Evolutionary conservation across 2,888 invertebrate genomes (phyloP).

Genomic region (Chesias legatella): DNA sequence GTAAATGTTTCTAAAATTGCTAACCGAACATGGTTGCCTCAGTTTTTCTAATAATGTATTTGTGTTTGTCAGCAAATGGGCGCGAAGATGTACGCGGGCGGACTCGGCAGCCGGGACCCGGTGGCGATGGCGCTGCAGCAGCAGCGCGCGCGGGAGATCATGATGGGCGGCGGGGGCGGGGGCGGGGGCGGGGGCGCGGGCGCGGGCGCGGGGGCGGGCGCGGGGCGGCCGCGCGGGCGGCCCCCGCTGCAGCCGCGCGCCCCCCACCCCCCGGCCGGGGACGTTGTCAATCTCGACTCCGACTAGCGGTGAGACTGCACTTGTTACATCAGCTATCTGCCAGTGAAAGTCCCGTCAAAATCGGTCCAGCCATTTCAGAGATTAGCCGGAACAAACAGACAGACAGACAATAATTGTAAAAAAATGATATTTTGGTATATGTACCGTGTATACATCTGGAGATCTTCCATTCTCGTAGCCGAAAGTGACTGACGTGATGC

Average conservation of each 20-base stretch:
- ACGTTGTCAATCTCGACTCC: slow-evolving; percentile 70
- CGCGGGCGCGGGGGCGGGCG: slow-evolving; percentile 15
- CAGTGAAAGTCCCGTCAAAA: too few species aligned
- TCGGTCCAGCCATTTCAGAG: too few species aligned
- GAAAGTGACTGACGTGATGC: too few species aligned
- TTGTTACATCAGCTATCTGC: too few species aligned
- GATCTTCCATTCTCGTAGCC: too few species aligned
- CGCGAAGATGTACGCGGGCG: slow-evolving; percentile 75
- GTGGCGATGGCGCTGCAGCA: slow-evolving; percentile 75
- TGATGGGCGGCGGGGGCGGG: slow-evolving; percentile 47
- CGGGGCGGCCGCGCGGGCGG: slow-evolving; percentile 42
- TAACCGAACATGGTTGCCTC: too few species aligned
- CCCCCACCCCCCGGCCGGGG: slow-evolving; percentile 33
- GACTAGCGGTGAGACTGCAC: slow-evolving; percentile 37
- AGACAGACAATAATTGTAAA: too few species aligned
- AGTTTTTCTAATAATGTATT: not conserved
- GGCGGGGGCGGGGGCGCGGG: slow-evolving; percentile 26
- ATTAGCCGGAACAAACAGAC: too few species aligned
- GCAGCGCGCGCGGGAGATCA: slow-evolving; percentile 69
- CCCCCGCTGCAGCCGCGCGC: slow-evolving; percentile 45
- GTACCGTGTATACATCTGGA: too few species aligned
- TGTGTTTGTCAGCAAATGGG: slow-evolving; percentile 49
- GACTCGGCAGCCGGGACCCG: slow-evolving; percentile 75
- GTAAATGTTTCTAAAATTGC: too few species aligned
- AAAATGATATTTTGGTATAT: too few species aligned